phyloP scores from a whole-genome alignment of 1,140 invertebrate genomes.

The Frieseomelitta varia region DNA sequence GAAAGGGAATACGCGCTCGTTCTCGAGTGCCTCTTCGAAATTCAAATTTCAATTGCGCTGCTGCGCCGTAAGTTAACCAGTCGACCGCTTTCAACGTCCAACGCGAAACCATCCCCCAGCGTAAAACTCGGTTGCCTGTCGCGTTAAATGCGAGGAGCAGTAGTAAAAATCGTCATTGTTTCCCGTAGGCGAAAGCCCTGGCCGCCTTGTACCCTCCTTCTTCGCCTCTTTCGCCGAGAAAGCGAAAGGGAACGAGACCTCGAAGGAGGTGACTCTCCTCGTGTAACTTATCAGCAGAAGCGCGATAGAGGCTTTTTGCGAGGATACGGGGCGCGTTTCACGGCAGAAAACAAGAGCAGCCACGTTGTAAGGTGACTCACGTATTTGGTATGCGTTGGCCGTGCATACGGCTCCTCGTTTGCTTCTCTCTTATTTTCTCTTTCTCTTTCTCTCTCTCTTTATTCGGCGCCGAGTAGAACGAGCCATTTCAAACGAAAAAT shows the following conservation, averaged over 20 bases:
- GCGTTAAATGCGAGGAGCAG: background rate
- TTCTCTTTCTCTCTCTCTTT: background rate
- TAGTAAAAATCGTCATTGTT: background rate
- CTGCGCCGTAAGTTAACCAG: no score
- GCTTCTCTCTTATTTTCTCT: no score
- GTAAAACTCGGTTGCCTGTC: background rate
- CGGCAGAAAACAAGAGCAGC: slow-evolving; percentile 20
- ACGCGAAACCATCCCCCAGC: background rate
- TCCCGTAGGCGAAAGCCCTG: background rate
- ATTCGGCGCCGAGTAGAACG: no score
- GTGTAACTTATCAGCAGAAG: slow-evolving; percentile 5
- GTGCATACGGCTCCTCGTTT: background rate
- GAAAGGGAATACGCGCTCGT: no score
- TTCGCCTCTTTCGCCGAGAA: no score
- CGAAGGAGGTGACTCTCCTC: background rate
- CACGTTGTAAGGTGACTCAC: slow-evolving; percentile 28
- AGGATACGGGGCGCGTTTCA: background rate
- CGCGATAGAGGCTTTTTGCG: slow-evolving; percentile 11
- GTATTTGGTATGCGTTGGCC: slow-evolving; percentile 19
- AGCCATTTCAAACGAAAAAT: no score
- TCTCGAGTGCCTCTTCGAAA: no score
- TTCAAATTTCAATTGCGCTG: background rate
- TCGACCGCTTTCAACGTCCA: background rate
- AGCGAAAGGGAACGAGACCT: background rate
- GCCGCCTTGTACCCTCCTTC: background rate